These are phyloP conservation scores for Rhopalosiphum maidis DNA, from an alignment of 1,140 invertebrate species.

Conservation along the genomic window DNA sequence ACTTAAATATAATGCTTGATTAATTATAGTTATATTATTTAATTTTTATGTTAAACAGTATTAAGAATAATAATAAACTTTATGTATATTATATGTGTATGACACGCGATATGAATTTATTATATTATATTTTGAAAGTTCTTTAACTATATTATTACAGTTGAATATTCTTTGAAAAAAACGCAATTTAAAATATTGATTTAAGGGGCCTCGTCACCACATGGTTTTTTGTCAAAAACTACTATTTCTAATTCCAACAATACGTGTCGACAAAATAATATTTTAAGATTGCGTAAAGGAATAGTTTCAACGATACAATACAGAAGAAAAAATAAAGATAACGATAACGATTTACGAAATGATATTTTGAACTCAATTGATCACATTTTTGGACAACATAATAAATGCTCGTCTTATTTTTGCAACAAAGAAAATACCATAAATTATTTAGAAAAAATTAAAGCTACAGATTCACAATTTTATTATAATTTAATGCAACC, in stretches of 20 bases:
- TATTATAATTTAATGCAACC: not conserved
- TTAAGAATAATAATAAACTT: not conserved
- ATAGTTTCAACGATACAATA: not conserved
- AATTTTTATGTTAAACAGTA: not conserved
- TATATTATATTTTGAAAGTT: not conserved
- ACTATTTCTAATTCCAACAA: too few species aligned
- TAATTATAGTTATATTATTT: not conserved
- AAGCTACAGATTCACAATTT: not conserved
- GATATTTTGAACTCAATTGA: constrained; percentile 5
- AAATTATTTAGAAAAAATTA: constrained; percentile 16
- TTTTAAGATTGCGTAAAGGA: not conserved
- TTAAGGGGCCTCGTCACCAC: too few species aligned
- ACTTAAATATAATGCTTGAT: not conserved
- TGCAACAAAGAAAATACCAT: not conserved
- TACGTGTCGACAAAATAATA: not conserved
- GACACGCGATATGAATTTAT: not conserved
- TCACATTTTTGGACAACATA: not conserved
- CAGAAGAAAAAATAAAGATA: not conserved
- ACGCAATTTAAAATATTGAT: not conserved
- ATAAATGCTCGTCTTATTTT: not conserved
- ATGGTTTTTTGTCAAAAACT: too few species aligned
- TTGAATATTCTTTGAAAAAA: not conserved
- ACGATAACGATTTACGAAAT: not conserved
- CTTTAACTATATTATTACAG: not conserved
- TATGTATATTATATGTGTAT: not conserved